Percentiles rank a stretch among this genome's conserved stretches.
These are phyloP conservation scores for Pseudois nayaur DNA, from an alignment of 2,113 vertebrate genomes.

Conservation along the genomic window DNA sequence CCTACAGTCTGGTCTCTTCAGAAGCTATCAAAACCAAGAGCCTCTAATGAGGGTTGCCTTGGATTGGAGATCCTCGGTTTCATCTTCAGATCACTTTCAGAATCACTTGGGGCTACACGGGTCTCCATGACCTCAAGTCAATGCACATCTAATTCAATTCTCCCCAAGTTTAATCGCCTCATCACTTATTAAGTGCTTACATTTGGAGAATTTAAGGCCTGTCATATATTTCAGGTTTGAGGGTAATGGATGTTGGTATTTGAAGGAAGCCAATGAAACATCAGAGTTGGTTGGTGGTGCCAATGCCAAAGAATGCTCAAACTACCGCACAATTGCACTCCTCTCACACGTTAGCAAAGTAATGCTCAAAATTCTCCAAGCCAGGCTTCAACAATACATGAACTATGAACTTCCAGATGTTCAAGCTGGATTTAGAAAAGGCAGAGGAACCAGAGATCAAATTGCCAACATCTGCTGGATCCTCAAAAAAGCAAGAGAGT, in stretches of 20 bases:
- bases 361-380: neutral
- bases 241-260: neutral
- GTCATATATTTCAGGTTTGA: accelerated
- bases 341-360: neutral
- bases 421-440: neutral
- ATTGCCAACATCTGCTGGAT: neutral
- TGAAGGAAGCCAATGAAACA: neutral
- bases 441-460: neutral
- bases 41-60: neutral
- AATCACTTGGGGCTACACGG: neutral
- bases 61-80: neutral
- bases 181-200: accelerated
- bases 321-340: neutral
- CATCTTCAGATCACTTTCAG: neutral
- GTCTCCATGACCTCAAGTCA: neutral
- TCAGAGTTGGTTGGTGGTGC: neutral
- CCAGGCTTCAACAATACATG: neutral
- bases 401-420: neutral
- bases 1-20: accelerated
- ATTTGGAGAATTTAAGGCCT: neutral
- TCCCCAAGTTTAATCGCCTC: accelerated
- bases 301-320: neutral
- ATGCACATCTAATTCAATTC: accelerated
- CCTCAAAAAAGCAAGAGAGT: neutral
- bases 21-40: neutral